Percentiles rank a stretch among this genome's conserved stretches.
These are phyloP conservation scores for Uropsilus gracilis DNA, from an alignment of 2,113 vertebrate genomes.

Conservation along the genomic window DNA sequence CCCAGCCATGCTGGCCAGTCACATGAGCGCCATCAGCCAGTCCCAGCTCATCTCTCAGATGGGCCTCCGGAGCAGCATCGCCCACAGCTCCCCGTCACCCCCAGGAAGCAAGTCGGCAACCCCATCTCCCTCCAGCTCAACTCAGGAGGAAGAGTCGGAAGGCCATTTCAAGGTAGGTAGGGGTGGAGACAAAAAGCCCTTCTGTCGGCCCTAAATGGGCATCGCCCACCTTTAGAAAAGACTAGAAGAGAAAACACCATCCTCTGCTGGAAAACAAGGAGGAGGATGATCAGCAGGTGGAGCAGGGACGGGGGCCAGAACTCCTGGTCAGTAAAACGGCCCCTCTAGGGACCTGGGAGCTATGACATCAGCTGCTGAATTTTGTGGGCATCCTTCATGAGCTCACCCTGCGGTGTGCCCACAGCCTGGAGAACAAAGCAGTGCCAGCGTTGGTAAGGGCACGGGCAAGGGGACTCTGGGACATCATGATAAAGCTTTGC, in stretches of 20 bases:
- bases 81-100: constrained; percentile 97
- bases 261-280: background rate
- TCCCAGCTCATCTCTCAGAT: constrained; percentile 98
- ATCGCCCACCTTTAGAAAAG: background rate
- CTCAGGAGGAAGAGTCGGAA: constrained; percentile 98
- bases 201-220: fast-evolving
- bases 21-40: constrained; percentile 93
- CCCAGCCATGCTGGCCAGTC: constrained; percentile 92
- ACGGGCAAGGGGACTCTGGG: background rate
- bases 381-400: background rate
- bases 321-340: background rate
- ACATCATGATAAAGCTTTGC: no score
- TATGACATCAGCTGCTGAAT: background rate
- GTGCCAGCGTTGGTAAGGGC: background rate
- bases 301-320: background rate
- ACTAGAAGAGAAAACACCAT: background rate
- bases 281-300: background rate
- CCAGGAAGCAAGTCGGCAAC: constrained; percentile 98
- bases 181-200: background rate
- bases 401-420: background rate
- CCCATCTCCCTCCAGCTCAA: constrained; percentile 98
- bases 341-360: background rate
- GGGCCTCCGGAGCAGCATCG: constrained; percentile 89
- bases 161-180: constrained; percentile 94
- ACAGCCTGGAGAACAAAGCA: background rate